Base-by-base conservation (phyloP, 2,888 invertebrate species). In the Vandiemenella viatica region DNA sequence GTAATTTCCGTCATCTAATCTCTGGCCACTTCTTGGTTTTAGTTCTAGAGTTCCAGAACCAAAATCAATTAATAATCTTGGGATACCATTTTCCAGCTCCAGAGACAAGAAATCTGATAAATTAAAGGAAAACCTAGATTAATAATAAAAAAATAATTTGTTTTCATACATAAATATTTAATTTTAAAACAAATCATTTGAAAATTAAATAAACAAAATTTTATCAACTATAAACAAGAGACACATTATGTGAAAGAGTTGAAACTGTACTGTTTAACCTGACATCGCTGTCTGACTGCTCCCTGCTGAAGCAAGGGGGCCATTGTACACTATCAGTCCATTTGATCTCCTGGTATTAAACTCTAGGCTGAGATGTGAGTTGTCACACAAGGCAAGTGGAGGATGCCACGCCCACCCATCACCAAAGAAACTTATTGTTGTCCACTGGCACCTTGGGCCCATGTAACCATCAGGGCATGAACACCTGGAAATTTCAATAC, bases 401-500 rank as follows among this genome's bases (percentile, higher is more conserved):
- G 72, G 68, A 62, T 72, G 76, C 72, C 77, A 74, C 1, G 76
- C 75, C 67, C 71, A 78, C 37, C 75, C 74, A 51, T 67, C 65
- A 16, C 73, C 72, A 48, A 64, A 62, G 62, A 77, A 77, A 52
- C 70, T 69, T 54, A 76, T 65, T 1, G 69, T 68, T 1, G 71
- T 72, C 60, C 73, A 71, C 62, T 79, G 77, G 61, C 79, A 79
- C 43, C 75, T 63, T 3, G 75, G 72, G 6, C 79, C 79, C 57
- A 72, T 71, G 59, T 69, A 73, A 2, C 68, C 70, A 26, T 63
- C 59, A 1, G 67, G 70, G 57, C 77, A 77, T 37, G 67, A 62
- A 59, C 77, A 77, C 49, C 72, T 73, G 59, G 20, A 59, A 37
- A 32, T n/a, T n/a, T n/a, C n/a, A n/a, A n/a, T n/a, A n/a, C n/a